Percentiles rank a stretch among this genome's conserved stretches.
Conservation (phyloP, 2,888 invertebrate species). For the Andrena trimmerana region DNA sequence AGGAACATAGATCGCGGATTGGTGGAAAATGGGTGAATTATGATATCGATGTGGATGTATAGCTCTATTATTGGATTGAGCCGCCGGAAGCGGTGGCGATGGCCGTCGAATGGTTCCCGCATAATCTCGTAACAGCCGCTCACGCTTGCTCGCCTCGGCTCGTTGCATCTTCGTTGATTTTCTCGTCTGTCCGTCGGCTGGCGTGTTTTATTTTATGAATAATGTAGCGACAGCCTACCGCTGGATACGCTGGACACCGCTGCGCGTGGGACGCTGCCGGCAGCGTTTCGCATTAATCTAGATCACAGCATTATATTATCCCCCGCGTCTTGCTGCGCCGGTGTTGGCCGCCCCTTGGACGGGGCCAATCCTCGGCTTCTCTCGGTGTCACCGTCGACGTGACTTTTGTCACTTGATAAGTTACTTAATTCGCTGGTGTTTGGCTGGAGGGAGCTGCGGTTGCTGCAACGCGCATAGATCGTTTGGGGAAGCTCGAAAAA, state of each 20-base stretch:
- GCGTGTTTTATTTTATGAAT: constrained; percentile 76
- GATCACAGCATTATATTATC: constrained; percentile 80
- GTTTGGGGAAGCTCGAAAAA: too few relatives aligned
- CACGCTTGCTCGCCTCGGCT: constrained; percentile 35
- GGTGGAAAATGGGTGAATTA: not conserved
- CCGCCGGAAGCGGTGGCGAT: constrained; percentile 32
- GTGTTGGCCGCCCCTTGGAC: constrained; percentile 70
- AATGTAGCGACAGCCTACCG: constrained; percentile 70
- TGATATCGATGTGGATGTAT: constrained; percentile 29
- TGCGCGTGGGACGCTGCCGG: constrained; percentile 79
- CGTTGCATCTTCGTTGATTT: constrained; percentile 43
- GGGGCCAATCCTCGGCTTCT: constrained; percentile 24
- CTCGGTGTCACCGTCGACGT: not conserved
- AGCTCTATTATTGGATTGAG: constrained; percentile 35
- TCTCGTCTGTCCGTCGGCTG: constrained; percentile 45
- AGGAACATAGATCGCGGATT: not conserved
- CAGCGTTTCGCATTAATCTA: constrained; percentile 80
- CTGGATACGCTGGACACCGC: constrained; percentile 68
- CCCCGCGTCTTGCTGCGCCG: constrained; percentile 62
- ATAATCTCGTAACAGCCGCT: constrained; percentile 43
- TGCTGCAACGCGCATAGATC: not conserved
- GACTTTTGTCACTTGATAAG: not conserved
- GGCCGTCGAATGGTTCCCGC: constrained; percentile 45
- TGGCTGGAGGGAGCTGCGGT: not conserved
- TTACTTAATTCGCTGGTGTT: not conserved